phyloP scores from a whole-genome alignment of 2,888 invertebrate species.

The Tachina grossa region DNA sequence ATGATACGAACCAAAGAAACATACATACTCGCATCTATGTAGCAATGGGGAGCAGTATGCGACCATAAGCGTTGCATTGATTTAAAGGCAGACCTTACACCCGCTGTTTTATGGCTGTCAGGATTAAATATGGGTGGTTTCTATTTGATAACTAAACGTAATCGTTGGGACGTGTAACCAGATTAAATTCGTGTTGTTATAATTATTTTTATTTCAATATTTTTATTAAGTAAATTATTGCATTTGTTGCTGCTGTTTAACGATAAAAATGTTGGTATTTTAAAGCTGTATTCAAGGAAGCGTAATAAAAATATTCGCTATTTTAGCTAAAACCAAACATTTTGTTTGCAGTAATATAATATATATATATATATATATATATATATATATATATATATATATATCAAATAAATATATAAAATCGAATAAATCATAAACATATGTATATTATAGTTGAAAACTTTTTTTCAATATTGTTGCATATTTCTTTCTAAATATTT shows the following conservation, averaged over 20 bases:
- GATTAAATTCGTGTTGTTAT: slow-evolving; percentile 51
- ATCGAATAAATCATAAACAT: too few relatives aligned
- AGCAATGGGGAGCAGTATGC: slow-evolving; percentile 43
- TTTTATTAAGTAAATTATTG: slow-evolving; percentile 28
- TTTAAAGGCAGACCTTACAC: slow-evolving; percentile 47
- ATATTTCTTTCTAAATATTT: too few relatives aligned
- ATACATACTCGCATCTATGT: not conserved
- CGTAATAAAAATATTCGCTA: not conserved
- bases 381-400: too few relatives aligned
- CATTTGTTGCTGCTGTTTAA: slow-evolving; percentile 45
- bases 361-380: too few relatives aligned
- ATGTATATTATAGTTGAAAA: too few relatives aligned
- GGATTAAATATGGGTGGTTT: slow-evolving; percentile 67
- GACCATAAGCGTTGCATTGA: slow-evolving; percentile 36
- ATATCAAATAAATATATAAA: too few relatives aligned
- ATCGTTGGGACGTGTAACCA: slow-evolving; percentile 66
- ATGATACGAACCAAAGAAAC: slow-evolving; percentile 46
- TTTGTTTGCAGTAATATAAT: not conserved
- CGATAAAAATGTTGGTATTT: slow-evolving; percentile 28
- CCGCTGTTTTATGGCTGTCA: slow-evolving; percentile 69
- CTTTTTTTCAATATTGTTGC: too few relatives aligned
- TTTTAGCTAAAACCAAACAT: not conserved
- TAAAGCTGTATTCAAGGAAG: not conserved
- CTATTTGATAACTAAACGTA: slow-evolving; percentile 52
- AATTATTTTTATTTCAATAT: slow-evolving; percentile 54